Percentiles rank a stretch among this genome's conserved stretches.
phyloP scores from a whole-genome alignment of 35 echinoderm and acorn worm species.

The Patiria miniata region DNA sequence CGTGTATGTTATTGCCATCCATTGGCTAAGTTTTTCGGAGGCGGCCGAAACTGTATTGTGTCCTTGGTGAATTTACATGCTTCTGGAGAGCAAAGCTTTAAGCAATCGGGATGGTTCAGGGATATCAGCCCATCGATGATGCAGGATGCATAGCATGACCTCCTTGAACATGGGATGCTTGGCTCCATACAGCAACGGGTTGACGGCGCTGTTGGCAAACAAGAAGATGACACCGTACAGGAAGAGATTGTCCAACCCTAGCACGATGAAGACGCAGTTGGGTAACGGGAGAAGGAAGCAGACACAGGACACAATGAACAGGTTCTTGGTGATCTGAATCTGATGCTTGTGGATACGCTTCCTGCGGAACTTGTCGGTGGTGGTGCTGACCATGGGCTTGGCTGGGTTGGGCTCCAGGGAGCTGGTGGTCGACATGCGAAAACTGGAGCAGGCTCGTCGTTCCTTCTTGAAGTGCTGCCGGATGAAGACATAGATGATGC shows the following conservation, averaged over 20 bases:
- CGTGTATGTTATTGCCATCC: no score
- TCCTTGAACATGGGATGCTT: conserved; percentile 60
- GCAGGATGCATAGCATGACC: conserved; percentile 40
- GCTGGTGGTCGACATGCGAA: not conserved
- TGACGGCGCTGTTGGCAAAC: conserved; percentile 54
- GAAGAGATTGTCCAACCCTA: not conserved
- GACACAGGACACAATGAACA: conserved; percentile 12
- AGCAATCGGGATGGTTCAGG: conserved; percentile 43
- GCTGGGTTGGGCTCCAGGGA: not conserved
- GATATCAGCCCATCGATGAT: conserved; percentile 20
- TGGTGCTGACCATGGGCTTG: not conserved
- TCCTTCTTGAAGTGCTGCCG: not conserved
- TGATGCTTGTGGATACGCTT: conserved; percentile 21
- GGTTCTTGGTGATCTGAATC: conserved; percentile 22
- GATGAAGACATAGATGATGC: not conserved
- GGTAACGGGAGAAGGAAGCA: conserved; percentile 15
- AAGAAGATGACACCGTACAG: conserved; percentile 40
- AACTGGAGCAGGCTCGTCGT: not conserved
- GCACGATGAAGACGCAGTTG: conserved; percentile 22
- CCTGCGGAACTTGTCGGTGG: not conserved
- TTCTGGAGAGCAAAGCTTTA: not conserved
- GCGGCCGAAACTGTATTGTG: no score
- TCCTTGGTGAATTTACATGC: no score
- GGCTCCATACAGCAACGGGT: conserved; percentile 57
- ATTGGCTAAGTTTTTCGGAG: no score